Evolutionary conservation across 2,888 invertebrate species (phyloP).

Genomic region (Clostera curtula): DNA sequence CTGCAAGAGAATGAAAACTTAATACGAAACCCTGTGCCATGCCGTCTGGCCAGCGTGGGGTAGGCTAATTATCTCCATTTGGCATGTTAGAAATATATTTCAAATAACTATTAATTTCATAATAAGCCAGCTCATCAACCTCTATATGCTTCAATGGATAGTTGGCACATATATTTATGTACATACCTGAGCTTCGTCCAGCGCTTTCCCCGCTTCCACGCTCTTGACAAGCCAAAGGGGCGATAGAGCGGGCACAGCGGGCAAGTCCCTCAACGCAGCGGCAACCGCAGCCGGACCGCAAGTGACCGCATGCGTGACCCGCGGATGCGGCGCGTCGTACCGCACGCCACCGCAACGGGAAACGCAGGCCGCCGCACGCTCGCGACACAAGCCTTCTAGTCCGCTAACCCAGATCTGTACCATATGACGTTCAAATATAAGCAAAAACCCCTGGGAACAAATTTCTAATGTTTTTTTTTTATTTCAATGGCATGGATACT

Average conservation of each 20-base stretch:
- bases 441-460: no score
- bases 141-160: no score
- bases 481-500: no score
- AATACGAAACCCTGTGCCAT: no score
- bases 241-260: slow-evolving; percentile 84
- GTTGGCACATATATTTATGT: neutral
- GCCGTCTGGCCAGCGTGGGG: no score
- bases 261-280: slow-evolving; percentile 77
- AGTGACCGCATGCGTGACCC: slow-evolving; percentile 85
- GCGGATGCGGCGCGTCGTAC: slow-evolving; percentile 82
- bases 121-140: no score
- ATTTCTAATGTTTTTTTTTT: no score
- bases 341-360: slow-evolving; percentile 87
- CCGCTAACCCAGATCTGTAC: slow-evolving; percentile 62
- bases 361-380: slow-evolving; percentile 48
- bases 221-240: slow-evolving; percentile 86
- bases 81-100: no score
- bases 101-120: no score
- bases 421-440: no score
- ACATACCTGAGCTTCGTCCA: slow-evolving; percentile 45
- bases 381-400: slow-evolving; percentile 45
- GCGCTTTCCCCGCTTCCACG: slow-evolving; percentile 60
- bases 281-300: slow-evolving; percentile 50
- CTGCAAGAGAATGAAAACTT: no score
- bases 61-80: no score